A percentile compares a stretch with the other conserved stretches of the same genome.
Evolutionary conservation across 1,140 invertebrate genomes (phyloP).

Genomic region (Drosophila pruinosa): DNA sequence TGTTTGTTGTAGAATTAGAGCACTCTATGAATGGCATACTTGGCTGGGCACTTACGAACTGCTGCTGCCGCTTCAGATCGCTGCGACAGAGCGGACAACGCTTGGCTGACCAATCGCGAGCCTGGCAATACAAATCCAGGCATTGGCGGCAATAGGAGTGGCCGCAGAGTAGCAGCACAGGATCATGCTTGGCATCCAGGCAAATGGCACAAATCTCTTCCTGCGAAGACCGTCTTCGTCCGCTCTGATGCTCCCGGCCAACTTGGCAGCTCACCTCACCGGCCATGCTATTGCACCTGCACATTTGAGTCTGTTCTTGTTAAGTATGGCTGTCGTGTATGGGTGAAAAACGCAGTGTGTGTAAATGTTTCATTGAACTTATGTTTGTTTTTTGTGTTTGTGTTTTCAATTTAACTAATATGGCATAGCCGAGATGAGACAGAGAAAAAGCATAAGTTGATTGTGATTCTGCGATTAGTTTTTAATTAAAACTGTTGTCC

Average conservation of each 20-base stretch:
- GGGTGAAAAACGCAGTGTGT: too few species aligned
- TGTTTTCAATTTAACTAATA: background rate
- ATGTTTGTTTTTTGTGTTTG: background rate
- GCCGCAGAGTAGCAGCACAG: conserved; percentile 40
- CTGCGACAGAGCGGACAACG: conserved; percentile 53
- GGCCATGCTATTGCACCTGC: background rate
- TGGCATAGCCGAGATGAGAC: background rate
- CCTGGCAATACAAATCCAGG: conserved; percentile 38
- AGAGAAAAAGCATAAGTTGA: background rate
- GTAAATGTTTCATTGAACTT: conserved; percentile 3
- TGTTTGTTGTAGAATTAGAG: too few species aligned
- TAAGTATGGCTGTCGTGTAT: background rate
- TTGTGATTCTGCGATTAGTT: conserved; percentile 20
- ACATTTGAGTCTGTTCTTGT: background rate
- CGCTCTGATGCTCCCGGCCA: background rate
- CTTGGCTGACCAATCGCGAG: conserved; percentile 44
- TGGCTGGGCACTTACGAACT: background rate
- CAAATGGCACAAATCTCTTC: conserved; percentile 54
- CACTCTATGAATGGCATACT: background rate
- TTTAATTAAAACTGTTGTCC: conserved; percentile 42
- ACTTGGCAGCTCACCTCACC: too few species aligned
- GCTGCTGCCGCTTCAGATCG: conserved; percentile 4
- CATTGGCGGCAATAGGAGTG: conserved; percentile 58
- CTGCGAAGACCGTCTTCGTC: background rate
- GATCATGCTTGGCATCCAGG: conserved; percentile 36